phyloP scores from a whole-genome alignment of 2,888 invertebrate species.

The Orthonychiurus folsomi region DNA sequence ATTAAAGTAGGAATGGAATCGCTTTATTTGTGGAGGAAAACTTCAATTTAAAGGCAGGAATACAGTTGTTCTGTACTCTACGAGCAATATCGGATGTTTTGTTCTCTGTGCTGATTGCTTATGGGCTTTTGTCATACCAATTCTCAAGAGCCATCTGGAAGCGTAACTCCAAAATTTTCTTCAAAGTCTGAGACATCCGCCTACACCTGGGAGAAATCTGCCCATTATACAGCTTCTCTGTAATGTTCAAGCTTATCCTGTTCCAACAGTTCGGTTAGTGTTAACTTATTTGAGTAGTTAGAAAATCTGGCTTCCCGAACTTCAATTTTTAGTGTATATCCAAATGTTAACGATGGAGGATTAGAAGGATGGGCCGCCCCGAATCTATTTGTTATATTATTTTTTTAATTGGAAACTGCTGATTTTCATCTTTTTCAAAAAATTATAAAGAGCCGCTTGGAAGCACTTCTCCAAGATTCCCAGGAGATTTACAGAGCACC shows the following conservation, averaged over 20 bases:
- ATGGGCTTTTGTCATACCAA: too few species aligned
- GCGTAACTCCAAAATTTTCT: constrained; percentile 53
- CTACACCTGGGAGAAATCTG: constrained; percentile 3
- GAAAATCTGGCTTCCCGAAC: neutral
- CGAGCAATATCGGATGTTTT: too few species aligned
- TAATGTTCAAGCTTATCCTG: constrained; percentile 51
- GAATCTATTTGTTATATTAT: neutral
- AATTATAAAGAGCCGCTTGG: constrained; percentile 3
- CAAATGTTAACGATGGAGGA: neutral
- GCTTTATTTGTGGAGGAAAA: too few species aligned
- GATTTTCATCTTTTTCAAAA: neutral
- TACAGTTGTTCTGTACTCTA: too few species aligned
- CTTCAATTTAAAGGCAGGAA: too few species aligned
- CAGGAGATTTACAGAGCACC: constrained; percentile 18
- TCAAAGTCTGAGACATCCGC: constrained; percentile 39
- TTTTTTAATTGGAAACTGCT: neutral
- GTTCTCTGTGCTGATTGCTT: too few species aligned
- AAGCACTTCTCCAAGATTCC: constrained; percentile 17
- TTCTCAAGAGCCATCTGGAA: constrained; percentile 54
- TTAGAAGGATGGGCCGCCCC: neutral
- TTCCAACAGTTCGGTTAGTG: constrained; percentile 52
- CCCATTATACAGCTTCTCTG: neutral
- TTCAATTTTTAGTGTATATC: too few species aligned
- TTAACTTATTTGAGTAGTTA: neutral
- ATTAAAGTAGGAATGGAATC: too few species aligned